phyloP scores from a whole-genome alignment of 30 jellyfish, hydroid and myxozoan genomes.

The Catostylus mosaicus region DNA sequence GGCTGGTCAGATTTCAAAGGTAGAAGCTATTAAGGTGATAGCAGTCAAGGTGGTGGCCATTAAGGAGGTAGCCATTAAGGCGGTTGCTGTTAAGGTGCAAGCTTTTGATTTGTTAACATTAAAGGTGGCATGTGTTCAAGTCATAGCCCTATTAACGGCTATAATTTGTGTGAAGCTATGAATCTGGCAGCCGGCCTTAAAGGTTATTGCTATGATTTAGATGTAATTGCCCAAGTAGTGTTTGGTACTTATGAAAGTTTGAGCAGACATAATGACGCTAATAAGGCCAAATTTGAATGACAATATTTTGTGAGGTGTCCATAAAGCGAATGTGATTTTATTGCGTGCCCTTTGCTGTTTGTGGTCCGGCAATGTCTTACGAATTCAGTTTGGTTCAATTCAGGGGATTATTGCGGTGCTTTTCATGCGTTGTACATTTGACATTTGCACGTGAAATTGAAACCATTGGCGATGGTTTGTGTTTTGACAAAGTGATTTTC shows the following conservation, averaged over 20 bases:
- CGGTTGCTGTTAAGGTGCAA: background rate
- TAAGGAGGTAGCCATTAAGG: background rate
- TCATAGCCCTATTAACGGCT: no score
- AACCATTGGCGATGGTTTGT: background rate
- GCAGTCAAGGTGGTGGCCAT: background rate
- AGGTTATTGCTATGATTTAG: no score
- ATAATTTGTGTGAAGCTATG: no score
- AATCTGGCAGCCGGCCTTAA: no score
- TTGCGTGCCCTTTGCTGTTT: background rate
- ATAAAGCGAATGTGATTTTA: background rate
- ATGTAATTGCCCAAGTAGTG: no score
- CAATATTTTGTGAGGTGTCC: background rate
- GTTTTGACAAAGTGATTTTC: background rate
- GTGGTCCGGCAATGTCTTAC: background rate
- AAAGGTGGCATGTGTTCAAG: no score
- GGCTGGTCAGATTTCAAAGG: no score
- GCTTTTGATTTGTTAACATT: no score
- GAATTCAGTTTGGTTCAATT: conserved; percentile 12
- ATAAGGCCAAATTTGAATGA: background rate
- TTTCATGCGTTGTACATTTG: background rate
- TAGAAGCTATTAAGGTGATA: background rate
- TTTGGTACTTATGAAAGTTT: no score
- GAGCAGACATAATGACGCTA: no score
- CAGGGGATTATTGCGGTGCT: conserved; percentile 13
- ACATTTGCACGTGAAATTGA: background rate